These are phyloP conservation scores for Elmis aenea DNA, from an alignment of 2,888 invertebrate genomes.

Conservation along the genomic window DNA sequence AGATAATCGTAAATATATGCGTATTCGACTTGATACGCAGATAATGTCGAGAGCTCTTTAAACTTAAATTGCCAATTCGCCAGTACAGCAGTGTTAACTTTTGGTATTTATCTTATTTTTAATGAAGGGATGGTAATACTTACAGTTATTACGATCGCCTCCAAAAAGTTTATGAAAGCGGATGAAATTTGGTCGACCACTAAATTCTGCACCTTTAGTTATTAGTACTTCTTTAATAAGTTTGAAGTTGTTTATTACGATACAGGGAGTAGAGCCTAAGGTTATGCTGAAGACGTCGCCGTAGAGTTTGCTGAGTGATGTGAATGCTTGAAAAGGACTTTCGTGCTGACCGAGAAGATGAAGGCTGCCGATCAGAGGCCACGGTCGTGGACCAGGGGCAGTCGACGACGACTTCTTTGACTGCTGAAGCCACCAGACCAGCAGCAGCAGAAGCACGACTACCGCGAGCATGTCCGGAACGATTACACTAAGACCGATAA, in stretches of 20 bases:
- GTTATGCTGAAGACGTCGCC: conserved; percentile 69
- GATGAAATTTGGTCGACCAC: conserved; percentile 75
- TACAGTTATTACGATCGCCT: conserved; percentile 81
- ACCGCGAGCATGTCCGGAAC: conserved; percentile 42
- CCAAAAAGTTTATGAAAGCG: conserved; percentile 79
- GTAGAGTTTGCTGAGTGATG: conserved; percentile 61
- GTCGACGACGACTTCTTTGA: conserved; percentile 30
- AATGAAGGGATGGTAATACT: too few relatives aligned
- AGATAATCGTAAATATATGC: too few relatives aligned
- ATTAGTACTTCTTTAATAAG: conserved; percentile 71
- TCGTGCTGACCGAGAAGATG: conserved; percentile 60
- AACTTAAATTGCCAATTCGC: too few relatives aligned
- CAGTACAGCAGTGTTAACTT: too few relatives aligned
- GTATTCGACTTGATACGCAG: too few relatives aligned
- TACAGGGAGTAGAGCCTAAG: conserved; percentile 63
- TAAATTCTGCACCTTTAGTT: conserved; percentile 75
- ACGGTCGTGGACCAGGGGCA: conserved; percentile 63
- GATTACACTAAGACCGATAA: conserved; percentile 36
- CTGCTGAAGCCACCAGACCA: conserved; percentile 35
- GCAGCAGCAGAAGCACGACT: conserved; percentile 35
- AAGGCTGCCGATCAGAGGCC: conserved; percentile 67
- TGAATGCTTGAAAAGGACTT: conserved; percentile 68
- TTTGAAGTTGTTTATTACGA: conserved; percentile 69
- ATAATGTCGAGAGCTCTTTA: too few relatives aligned
- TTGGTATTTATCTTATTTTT: too few relatives aligned